Evolutionary conservation across 2,113 vertebrate species (phyloP).

Genomic region (Zeus faber): DNA sequence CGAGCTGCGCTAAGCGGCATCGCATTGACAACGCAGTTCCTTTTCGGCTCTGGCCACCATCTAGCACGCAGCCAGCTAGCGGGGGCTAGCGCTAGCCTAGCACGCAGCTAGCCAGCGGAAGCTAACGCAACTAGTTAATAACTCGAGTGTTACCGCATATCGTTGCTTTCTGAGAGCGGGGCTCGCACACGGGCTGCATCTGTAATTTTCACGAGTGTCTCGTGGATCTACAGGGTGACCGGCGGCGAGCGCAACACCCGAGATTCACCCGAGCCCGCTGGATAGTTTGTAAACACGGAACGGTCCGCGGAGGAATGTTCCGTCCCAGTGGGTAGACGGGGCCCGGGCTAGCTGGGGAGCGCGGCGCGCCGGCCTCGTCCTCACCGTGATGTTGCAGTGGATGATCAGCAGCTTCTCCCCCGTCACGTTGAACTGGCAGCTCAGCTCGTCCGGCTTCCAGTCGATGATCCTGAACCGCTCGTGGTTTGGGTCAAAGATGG

Average conservation of each 20-base stretch:
- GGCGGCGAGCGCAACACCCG: background rate
- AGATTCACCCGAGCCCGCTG: background rate
- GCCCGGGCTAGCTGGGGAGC: slow-evolving; percentile 46
- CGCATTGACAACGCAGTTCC: slow-evolving; percentile 44
- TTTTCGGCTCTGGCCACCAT: slow-evolving; percentile 37
- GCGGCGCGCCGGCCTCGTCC: slow-evolving; percentile 51
- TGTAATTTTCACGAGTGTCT: no score
- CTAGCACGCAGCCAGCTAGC: background rate
- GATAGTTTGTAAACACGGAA: slow-evolving; percentile 45
- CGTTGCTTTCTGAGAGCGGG: no score
- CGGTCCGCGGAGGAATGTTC: slow-evolving; percentile 10
- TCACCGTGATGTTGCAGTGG: slow-evolving; percentile 97
- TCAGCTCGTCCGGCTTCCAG: slow-evolving; percentile 94
- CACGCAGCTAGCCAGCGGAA: slow-evolving; percentile 39
- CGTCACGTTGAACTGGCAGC: slow-evolving; percentile 88
- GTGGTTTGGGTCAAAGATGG: slow-evolving; percentile 94
- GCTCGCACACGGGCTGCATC: no score
- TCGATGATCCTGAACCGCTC: slow-evolving; percentile 93
- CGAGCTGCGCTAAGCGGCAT: slow-evolving; percentile 13
- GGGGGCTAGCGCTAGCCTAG: slow-evolving; percentile 28
- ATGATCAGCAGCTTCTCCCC: slow-evolving; percentile 87
- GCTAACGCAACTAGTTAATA: slow-evolving; percentile 56
- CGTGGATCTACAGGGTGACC: no score
- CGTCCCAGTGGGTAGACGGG: slow-evolving; percentile 54
- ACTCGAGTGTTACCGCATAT: no score